phyloP scores from a whole-genome alignment of 2,888 invertebrate species.

The Agonopterix arenella region DNA sequence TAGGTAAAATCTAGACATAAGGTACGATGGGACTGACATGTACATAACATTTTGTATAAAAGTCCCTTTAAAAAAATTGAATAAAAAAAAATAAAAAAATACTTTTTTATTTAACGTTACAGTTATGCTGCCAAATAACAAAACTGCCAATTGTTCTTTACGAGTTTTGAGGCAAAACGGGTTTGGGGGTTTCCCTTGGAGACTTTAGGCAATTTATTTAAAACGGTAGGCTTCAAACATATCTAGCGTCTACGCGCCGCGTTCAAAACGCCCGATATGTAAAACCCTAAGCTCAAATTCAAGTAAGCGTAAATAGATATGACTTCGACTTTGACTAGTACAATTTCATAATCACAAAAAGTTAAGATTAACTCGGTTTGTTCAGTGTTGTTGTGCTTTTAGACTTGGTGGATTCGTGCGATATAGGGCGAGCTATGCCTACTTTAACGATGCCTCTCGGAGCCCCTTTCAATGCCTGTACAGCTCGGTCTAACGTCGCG shows the following conservation, averaged over 20 bases:
- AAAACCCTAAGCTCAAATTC: constrained; percentile 30
- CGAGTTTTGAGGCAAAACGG: too few relatives aligned
- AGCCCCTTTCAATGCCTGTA: constrained; percentile 96
- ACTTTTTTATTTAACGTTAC: too few relatives aligned
- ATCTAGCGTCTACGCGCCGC: constrained; percentile 20
- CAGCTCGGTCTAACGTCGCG: constrained; percentile 95
- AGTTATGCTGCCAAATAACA: too few relatives aligned
- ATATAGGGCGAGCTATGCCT: constrained; percentile 92
- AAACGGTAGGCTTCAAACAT: constrained; percentile 9
- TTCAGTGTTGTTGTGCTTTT: constrained; percentile 59
- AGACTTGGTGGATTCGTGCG: constrained; percentile 40
- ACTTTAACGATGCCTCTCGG: constrained; percentile 92
- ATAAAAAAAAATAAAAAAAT: too few relatives aligned
- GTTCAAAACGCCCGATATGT: constrained; percentile 39
- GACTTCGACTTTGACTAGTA: constrained; percentile 66
- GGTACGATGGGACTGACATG: too few relatives aligned
- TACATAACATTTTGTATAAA: too few relatives aligned
- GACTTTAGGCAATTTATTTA: constrained; percentile 8
- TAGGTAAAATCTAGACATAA: too few relatives aligned
- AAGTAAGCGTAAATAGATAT: constrained; percentile 44
- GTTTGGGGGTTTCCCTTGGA: too few relatives aligned
- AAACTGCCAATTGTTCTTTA: too few relatives aligned
- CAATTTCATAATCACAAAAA: constrained; percentile 27
- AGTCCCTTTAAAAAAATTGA: too few relatives aligned
- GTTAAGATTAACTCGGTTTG: constrained; percentile 61